Evolutionary conservation across 2,797 vertebrate genomes (phyloP).

Genomic region (Caiman crocodilus): DNA sequence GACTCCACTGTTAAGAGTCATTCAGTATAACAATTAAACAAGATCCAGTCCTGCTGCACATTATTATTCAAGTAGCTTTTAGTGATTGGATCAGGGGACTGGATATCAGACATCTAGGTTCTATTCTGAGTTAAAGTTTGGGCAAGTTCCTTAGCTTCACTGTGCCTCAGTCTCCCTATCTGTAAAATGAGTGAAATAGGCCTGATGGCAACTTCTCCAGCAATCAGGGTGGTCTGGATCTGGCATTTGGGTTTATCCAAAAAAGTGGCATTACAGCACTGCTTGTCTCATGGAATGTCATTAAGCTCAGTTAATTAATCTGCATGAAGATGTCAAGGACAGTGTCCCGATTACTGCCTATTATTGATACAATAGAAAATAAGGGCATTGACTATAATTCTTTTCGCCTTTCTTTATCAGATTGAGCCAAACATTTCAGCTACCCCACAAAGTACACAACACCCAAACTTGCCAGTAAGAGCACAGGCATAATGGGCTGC

Average conservation of each 20-base stretch:
- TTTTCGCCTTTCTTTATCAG: not conserved
- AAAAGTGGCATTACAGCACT: not conserved
- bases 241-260: not conserved
- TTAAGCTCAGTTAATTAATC: not conserved
- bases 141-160: not conserved
- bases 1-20: not conserved
- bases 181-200: not conserved
- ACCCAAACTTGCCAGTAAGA: not conserved
- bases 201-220: not conserved
- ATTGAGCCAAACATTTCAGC: not conserved
- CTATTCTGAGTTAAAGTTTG: not conserved
- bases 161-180: not conserved
- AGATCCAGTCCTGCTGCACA: not conserved
- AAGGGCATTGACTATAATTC: not conserved
- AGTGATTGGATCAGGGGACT: not conserved
- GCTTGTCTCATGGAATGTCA: not conserved
- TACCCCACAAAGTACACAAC: not conserved
- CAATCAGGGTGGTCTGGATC: not conserved
- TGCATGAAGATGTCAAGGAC: not conserved
- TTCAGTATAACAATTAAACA: not conserved
- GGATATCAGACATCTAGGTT: not conserved
- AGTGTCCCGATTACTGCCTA: not conserved
- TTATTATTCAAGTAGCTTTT: not conserved
- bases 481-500: not conserved
- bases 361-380: not conserved